Conservation (phyloP, 2,888 invertebrate species). For the Keiferia lycopersicella region DNA sequence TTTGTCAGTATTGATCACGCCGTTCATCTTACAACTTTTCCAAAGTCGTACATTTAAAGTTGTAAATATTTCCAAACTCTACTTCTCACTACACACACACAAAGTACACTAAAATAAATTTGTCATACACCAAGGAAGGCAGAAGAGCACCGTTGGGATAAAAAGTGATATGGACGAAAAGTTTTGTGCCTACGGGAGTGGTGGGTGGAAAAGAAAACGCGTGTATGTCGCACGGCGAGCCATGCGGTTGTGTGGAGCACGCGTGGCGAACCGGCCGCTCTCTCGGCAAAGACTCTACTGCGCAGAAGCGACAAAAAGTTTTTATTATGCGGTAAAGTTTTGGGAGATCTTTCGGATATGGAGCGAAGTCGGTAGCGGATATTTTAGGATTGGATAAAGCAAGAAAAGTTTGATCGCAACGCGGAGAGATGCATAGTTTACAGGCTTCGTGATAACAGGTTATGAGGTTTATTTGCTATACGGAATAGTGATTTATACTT, state of each 20-base stretch:
- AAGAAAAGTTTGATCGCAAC: background rate
- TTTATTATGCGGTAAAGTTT: background rate
- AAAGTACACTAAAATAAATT: background rate
- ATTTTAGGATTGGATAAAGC: background rate
- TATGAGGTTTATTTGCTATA: no score
- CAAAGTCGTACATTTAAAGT: constrained; percentile 11
- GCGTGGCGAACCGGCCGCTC: constrained; percentile 14
- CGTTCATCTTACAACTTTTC: constrained; percentile 48
- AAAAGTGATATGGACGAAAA: constrained; percentile 21
- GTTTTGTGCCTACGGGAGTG: constrained; percentile 21
- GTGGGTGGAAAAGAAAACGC: background rate
- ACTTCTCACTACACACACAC: constrained; percentile 12
- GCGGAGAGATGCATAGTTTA: background rate
- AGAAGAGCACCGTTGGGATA: constrained; percentile 17
- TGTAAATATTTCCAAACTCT: constrained; percentile 12
- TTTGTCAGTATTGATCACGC: constrained; percentile 48
- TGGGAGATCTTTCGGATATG: background rate
- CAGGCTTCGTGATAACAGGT: no score
- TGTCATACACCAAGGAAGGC: constrained; percentile 19
- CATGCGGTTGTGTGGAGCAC: constrained; percentile 10
- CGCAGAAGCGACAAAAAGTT: constrained; percentile 18
- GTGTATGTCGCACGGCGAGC: background rate
- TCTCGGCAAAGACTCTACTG: constrained; percentile 10
- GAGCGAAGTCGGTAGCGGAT: background rate
- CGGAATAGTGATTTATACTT: no score